phyloP scores from a whole-genome alignment of 1,140 invertebrate genomes.

The Hormaphis cornu region DNA sequence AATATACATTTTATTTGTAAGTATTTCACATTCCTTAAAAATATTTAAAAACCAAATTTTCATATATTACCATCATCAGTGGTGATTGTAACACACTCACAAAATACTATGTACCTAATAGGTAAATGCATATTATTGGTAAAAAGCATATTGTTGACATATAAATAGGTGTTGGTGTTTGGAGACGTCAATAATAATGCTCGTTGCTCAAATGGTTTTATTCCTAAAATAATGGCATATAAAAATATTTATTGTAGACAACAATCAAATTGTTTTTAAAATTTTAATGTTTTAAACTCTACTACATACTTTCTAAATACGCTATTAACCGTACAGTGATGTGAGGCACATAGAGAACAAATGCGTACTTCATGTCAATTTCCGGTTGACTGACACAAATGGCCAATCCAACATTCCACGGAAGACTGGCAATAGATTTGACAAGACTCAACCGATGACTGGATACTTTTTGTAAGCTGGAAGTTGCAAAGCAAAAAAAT shows the following conservation, averaged over 20 bases:
- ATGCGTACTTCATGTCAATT: constrained; percentile 12
- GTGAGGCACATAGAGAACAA: not conserved
- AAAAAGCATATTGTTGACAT: constrained; percentile 15
- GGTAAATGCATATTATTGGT: constrained; percentile 17
- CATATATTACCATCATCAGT: constrained; percentile 17
- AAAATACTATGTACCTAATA: not conserved
- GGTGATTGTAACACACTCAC: not conserved
- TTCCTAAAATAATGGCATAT: not conserved
- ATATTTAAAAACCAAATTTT: not conserved
- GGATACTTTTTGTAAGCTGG: constrained; percentile 12
- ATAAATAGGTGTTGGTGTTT: constrained; percentile 12
- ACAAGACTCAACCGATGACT: constrained; percentile 17
- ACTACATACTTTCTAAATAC: constrained; percentile 13
- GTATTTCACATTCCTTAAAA: not conserved
- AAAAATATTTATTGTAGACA: not conserved
- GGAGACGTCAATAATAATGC: not conserved
- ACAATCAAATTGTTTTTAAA: not conserved
- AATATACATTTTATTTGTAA: not conserved
- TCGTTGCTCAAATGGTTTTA: constrained; percentile 15
- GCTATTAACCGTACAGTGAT: constrained; percentile 1
- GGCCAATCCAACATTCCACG: constrained; percentile 11
- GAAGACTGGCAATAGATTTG: not conserved
- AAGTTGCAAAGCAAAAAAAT: not conserved
- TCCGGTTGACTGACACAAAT: constrained; percentile 25
- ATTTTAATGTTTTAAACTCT: no score